These are phyloP conservation scores for Centropyge bicolor DNA, from an alignment of 2,797 vertebrate species.

Conservation along the genomic window DNA sequence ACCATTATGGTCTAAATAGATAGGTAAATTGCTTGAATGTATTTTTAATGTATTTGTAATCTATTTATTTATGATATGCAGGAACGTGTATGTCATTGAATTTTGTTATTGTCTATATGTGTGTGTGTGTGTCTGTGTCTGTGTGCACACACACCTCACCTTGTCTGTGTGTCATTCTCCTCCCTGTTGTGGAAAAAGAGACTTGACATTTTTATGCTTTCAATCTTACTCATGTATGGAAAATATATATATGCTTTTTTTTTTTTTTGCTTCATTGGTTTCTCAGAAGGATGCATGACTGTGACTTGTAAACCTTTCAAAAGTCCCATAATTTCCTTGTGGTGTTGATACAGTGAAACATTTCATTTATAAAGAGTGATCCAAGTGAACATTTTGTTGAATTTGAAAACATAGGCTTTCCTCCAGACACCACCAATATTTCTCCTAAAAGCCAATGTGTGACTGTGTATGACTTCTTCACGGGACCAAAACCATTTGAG, in stretches of 20 bases:
- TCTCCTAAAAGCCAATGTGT: conserved; percentile 57
- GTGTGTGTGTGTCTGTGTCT: too few species aligned
- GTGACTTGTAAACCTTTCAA: conserved; percentile 71
- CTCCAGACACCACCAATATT: conserved; percentile 73
- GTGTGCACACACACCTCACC: too few species aligned
- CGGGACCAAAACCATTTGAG: conserved; percentile 53
- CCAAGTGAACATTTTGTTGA: conserved; percentile 75
- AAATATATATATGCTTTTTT: not conserved
- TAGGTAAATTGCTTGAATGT: too few species aligned
- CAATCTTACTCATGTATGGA: conserved; percentile 13
- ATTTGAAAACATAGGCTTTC: conserved; percentile 75
- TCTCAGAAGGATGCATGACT: conserved; percentile 55
- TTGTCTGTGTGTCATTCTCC: not conserved
- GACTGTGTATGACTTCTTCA: conserved; percentile 58
- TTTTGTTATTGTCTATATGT: not conserved
- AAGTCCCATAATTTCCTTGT: conserved; percentile 68
- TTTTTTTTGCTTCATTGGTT: conserved; percentile 30
- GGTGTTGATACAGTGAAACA: conserved; percentile 78
- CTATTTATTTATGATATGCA: not conserved
- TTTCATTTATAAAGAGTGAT: conserved; percentile 70
- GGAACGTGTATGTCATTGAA: not conserved
- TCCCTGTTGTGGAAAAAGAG: not conserved
- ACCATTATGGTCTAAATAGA: too few species aligned
- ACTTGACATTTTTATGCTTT: too few species aligned
- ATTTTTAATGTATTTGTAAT: too few species aligned